Evolutionary conservation across 2,888 invertebrate species (phyloP), one percentile per base, ranked within the genome.

Genomic region (Schizotus pectinicornis): DNA sequence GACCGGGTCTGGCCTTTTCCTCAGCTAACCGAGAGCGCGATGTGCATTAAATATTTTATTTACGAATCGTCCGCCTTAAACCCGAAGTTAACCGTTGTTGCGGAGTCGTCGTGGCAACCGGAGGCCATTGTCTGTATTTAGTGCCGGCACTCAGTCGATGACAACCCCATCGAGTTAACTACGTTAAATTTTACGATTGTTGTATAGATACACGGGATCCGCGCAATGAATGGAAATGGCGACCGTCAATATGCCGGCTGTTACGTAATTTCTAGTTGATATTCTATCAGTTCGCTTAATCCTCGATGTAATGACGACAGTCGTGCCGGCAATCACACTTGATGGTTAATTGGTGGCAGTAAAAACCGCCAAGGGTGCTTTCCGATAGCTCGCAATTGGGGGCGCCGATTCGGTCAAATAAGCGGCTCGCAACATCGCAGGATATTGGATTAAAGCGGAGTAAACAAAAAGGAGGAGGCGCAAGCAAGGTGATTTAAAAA

Each of bases 321-420:
- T 59, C 47, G 59, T 59, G 59, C 56, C 60, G 59, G 64, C 64
- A 68, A 68, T 67, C 68, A 59, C 64, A 58, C 60, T 62, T 64
- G 59, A 63, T 62, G 56, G 67, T 64, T 67, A 68, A 68, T 65
- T 65, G 64, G 62, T 47, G 57, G 52, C 50, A 39, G 53, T 62
- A 62, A 62, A 62, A 62, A 59, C 42, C 51, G 42, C 12, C 51
- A 51, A 43, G 13, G 35, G 36, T 46, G 22, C 22, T 22, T 22
- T 22, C 22, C 22, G 22, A 22, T 22, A 22, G 22, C 3, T 22
- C 22, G 22, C 22, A 22, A 22, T 22, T 5, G 5, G n/a, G 22
- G 5, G 5, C 22, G 22, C 2, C 22, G 5, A 5, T 22, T 22
- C 5, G 22, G 22, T 22, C 22, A 2, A 22, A 22, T 22, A 22